Base-by-base conservation (phyloP, 2,888 invertebrate genomes). In the Achlya flavicornis region DNA sequence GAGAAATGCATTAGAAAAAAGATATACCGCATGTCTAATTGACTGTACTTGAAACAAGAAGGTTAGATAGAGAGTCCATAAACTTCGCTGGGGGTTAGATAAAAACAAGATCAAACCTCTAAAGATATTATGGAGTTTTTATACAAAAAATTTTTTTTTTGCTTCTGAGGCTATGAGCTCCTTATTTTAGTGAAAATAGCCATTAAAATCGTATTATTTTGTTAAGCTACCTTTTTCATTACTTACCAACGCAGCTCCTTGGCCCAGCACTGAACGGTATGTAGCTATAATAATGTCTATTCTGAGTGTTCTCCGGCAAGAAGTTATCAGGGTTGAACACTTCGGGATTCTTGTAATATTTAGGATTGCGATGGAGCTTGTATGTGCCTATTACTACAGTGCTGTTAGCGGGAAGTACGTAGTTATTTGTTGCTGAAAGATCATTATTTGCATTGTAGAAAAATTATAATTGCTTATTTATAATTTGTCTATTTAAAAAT, bases 191-290 rank as follows among this genome's bases (percentile, higher is more conserved):
- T 26, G 26, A 26, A 26, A 26, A 26, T 26, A 26, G 26, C 26
- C 26, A 35, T 35, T 3, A 35, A 35, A 7, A 3, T 35, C 35
- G 35, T 35, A 35, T 35, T 35, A 35, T 35, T 35, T 35, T 35
- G 1, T 35, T 6, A 35, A 35, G 7, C 26, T 35, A 7, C 35
- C 35, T 35, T 35, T 7, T 46, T 46, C 16, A 38, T 35, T 32
- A 85, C 94, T 89, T 78, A 95, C 95, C 97, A 32, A 97, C 97
- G 83, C 97, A 97, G 75, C 97, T 97, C 69, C 97, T 94, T 1
- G 97, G 97, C 35, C 97, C 97, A 60, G 97, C 97, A 67, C 96
- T 97, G 92, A 97, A 97, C 0, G 97, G 97, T 63, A 97, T 96
- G 79, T 95, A 97, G 67, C 96, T 95, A 83, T 97, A 97, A 81